These are phyloP conservation scores for Boloria euphrosyne DNA, from an alignment of 2,888 invertebrate species.

Conservation along the genomic window DNA sequence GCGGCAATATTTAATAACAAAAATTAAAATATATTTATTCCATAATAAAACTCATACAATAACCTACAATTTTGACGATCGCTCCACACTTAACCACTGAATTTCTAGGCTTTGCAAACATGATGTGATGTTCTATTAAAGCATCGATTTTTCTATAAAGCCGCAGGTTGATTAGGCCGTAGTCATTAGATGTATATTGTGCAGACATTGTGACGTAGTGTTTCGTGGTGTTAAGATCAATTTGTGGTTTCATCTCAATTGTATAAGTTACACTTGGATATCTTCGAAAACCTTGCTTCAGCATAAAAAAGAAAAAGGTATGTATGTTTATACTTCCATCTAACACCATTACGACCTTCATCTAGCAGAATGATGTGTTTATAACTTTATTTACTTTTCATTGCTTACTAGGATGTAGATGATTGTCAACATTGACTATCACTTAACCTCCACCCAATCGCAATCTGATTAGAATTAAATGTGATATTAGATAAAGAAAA, in stretches of 20 bases:
- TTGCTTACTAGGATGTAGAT: too few relatives aligned
- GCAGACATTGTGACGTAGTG: constrained; percentile 16
- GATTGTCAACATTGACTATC: too few relatives aligned
- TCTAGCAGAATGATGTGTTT: background rate
- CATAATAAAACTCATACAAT: background rate
- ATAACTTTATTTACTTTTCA: too few relatives aligned
- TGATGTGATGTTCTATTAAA: constrained; percentile 37
- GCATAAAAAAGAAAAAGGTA: constrained; percentile 8
- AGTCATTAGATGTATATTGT: constrained; percentile 19
- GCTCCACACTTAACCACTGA: constrained; percentile 4
- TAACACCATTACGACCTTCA: background rate
- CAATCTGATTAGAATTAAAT: too few relatives aligned
- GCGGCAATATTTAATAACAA: constrained; percentile 27
- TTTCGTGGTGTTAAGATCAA: constrained; percentile 16
- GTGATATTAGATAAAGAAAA: too few relatives aligned
- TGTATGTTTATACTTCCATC: background rate
- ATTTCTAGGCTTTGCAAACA: constrained; percentile 15
- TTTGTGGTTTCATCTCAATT: constrained; percentile 5
- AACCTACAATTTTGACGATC: constrained; percentile 24
- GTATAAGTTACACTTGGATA: constrained; percentile 1
- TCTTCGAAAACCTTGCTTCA: background rate
- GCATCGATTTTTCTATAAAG: constrained; percentile 72
- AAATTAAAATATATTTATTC: constrained; percentile 31
- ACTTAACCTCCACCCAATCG: too few relatives aligned
- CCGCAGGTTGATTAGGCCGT: constrained; percentile 31